Evolutionary conservation across 23 tunicate genomes (phyloP), one percentile per base, ranked within the genome.

Genomic region (Trididemnum nubilum): DNA sequence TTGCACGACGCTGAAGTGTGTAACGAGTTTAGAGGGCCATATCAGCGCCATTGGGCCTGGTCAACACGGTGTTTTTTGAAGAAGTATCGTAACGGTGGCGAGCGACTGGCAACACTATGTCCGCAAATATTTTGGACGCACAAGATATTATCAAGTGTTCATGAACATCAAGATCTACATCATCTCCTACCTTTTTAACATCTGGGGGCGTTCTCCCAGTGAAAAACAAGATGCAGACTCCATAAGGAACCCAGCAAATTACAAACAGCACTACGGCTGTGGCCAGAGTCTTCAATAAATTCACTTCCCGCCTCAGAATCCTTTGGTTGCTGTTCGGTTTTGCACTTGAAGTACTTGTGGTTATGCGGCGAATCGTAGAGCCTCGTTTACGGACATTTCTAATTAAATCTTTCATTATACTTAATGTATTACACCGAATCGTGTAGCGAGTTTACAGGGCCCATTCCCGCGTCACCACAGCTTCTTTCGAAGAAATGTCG

Each of bases 191-290:
- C 60, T 83, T 83, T 36, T 73, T 72, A 9, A 60, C 61, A 27
- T 50, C 36, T 18, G 81, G 31, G 35, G 87, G 73, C 19, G 75
- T 52, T 35, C 36, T 38, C 18, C 70, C 78, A 1, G 73, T 40
- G 31, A 23, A 29, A 1, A 83, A 15, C 31, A 72, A 9, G 1
- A 73, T 35, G 27, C 61, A 39, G 27, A 83, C 58, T 24, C 87
- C 87, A 36, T 83, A 83, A 32, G 87, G 87, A 60, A 73, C 59
- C 87, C 87, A 83, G 61, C 75, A 83, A 0, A 73, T 19, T 19
- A 83, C 71, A 37, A 83, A 83, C 30, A 73, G 33, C 23, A 72
- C 73, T 21, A 73, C 81, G 1, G 87, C 69, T 31, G 75, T 75
- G 22, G 80, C 87, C 18, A 83, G 73, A 2, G 87, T 83, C 61